Percentiles rank a stretch among this genome's conserved stretches.
phyloP scores from a whole-genome alignment of 2,888 invertebrate species.

The Coleophora deauratella region DNA sequence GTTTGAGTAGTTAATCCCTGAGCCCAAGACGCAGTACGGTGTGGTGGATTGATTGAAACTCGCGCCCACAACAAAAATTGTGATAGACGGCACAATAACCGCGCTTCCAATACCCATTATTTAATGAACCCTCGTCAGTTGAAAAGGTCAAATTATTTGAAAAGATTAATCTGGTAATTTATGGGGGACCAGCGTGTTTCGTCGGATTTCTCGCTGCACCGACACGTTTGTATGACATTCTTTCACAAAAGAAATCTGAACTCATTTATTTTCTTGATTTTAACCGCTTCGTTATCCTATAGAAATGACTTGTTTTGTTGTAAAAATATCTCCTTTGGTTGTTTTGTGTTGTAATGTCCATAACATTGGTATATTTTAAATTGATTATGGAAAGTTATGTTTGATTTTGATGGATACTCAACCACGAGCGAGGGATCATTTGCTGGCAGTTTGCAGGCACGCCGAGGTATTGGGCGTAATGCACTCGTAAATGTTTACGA shows the following conservation, averaged over 20 bases:
- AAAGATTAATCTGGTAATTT: conserved; percentile 72
- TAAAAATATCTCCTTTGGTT: conserved; percentile 25
- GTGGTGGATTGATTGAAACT: conserved; percentile 30
- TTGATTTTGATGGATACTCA: conserved; percentile 24
- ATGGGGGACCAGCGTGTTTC: conserved; percentile 60
- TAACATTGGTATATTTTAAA: conserved; percentile 14
- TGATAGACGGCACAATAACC: conserved; percentile 72
- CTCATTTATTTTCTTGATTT: conserved; percentile 27
- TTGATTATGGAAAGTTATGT: not conserved
- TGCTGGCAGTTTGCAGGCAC: conserved; percentile 31
- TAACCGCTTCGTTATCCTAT: conserved; percentile 20
- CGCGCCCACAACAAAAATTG: conserved; percentile 59
- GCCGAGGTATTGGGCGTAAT: conserved; percentile 58
- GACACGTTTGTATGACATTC: conserved; percentile 49
- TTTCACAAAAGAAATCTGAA: conserved; percentile 35
- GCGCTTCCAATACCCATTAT: conserved; percentile 67
- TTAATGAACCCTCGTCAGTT: conserved; percentile 74
- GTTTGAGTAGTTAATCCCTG: conserved; percentile 7
- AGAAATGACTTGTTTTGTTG: conserved; percentile 12
- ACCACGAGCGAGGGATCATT: conserved; percentile 33
- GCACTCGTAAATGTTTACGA: conserved; percentile 70
- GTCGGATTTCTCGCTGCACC: conserved; percentile 56
- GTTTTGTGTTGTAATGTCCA: no score
- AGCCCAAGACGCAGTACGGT: not conserved
- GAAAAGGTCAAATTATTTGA: conserved; percentile 74